Evolutionary conservation across 92 coral and sea anemone species (phyloP).

Genomic region (Epizoanthus ramosus): DNA sequence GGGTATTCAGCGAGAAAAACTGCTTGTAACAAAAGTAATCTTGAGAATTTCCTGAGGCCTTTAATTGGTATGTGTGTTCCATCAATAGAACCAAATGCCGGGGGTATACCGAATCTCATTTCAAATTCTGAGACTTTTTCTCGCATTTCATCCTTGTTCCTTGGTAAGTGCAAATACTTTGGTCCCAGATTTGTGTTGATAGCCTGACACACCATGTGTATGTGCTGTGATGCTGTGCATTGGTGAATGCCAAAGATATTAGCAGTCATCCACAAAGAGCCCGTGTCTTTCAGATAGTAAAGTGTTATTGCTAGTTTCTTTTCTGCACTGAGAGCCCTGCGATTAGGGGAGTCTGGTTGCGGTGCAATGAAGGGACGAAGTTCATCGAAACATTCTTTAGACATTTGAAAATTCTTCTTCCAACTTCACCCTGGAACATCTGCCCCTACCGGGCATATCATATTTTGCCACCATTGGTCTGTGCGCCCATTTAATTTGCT

Average conservation of each 20-base stretch:
- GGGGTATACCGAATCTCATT: no score
- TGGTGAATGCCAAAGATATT: no score
- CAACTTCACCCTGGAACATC: no score
- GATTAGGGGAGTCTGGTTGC: no score
- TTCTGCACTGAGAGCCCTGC: constrained; percentile 54
- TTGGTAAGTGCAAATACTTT: constrained; percentile 47
- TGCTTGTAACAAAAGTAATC: constrained; percentile 48
- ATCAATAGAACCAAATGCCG: no score
- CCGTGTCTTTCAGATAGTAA: constrained; percentile 55
- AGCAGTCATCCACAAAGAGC: constrained; percentile 55
- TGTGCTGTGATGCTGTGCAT: constrained; percentile 50
- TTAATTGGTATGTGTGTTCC: constrained; percentile 37
- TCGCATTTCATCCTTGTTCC: constrained; percentile 52
- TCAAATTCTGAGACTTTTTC: no score
- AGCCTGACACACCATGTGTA: constrained; percentile 47
- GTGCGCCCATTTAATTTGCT: constrained; percentile 37
- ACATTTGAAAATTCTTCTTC: no score
- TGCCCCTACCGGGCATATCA: no score
- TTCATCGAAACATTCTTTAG: no score
- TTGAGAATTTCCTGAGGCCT: constrained; percentile 38
- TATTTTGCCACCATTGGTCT: constrained; percentile 55
- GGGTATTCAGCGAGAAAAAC: constrained; percentile 35
- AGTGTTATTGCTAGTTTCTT: constrained; percentile 55
- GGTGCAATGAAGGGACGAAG: no score
- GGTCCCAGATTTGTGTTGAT: constrained; percentile 47